phyloP scores from a whole-genome alignment of 1,140 invertebrate species.

The Trachymyrmex cornetzi region DNA sequence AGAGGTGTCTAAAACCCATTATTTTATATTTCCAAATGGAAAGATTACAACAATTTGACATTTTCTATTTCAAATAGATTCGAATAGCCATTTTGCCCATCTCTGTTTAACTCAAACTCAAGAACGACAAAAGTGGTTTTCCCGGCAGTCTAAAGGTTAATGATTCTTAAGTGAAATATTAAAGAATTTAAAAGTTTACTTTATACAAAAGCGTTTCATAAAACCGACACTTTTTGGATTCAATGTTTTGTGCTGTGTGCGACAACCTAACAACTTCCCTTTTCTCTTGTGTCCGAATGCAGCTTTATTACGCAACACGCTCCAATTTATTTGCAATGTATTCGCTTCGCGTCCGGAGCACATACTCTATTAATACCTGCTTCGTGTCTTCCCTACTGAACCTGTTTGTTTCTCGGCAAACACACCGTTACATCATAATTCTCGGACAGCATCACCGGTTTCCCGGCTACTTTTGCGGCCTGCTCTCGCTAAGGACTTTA shows the following conservation, averaged over 20 bases:
- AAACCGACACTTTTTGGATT: not conserved
- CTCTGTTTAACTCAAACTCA: too few relatives aligned
- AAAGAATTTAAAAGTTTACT: not conserved
- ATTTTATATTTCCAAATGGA: too few relatives aligned
- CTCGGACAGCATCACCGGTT: conserved; percentile 55
- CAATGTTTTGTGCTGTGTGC: not conserved
- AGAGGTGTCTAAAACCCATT: too few relatives aligned
- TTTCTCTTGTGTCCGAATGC: conserved; percentile 1
- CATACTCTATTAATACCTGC: conserved; percentile 53
- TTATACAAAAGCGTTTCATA: not conserved
- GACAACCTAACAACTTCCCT: conserved; percentile 4
- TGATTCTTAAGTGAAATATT: not conserved
- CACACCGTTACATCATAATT: conserved; percentile 65
- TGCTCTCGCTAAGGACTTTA: conserved; percentile 47
- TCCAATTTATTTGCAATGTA: conserved; percentile 56
- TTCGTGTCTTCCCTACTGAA: conserved; percentile 60
- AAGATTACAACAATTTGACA: too few relatives aligned
- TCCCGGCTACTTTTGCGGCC: conserved; percentile 22
- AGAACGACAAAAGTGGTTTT: too few relatives aligned
- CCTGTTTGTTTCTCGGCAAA: conserved; percentile 58
- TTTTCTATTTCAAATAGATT: too few relatives aligned
- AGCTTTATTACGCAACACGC: conserved; percentile 33
- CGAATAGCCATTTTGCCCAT: too few relatives aligned
- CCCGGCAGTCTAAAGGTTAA: too few relatives aligned
- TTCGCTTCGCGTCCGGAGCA: conserved; percentile 27